Percentiles rank a stretch among this genome's conserved stretches.
Conservation (phyloP, 2,888 invertebrate species). For the Anthoptus insignis region DNA sequence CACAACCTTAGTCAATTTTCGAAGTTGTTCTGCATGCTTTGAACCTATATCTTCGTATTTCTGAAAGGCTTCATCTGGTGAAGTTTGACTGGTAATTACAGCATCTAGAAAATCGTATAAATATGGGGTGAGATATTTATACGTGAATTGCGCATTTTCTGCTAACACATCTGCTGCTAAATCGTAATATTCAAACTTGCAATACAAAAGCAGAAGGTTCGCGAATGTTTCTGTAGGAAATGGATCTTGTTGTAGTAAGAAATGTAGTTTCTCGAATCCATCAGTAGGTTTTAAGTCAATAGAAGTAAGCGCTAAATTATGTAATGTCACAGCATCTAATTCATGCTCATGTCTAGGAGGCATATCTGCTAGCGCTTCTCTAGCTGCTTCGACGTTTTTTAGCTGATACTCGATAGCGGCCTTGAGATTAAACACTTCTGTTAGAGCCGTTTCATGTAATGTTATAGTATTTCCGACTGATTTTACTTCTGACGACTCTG, state of each 20-base stretch:
- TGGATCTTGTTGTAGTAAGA: conserved; percentile 97
- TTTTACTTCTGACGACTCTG: conserved; percentile 96
- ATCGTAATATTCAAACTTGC: conserved; percentile 99
- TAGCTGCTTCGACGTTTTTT: conserved; percentile 92
- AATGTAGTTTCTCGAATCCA: conserved; percentile 95
- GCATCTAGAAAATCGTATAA: conserved; percentile 98
- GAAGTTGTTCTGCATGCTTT: conserved; percentile 95
- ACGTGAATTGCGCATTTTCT: conserved; percentile 98
- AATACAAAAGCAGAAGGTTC: conserved; percentile 97
- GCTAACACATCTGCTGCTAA: conserved; percentile 99
- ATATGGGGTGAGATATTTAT: conserved; percentile 97
- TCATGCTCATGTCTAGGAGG: conserved; percentile 98
- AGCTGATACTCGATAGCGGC: conserved; percentile 99
- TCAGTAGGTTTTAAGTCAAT: conserved; percentile 96
- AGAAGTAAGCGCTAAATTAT: conserved; percentile 97
- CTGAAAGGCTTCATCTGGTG: conserved; percentile 98
- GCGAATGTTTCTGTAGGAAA: conserved; percentile 99
- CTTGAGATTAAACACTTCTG: conserved; percentile 99
- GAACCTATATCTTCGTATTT: conserved; percentile 98
- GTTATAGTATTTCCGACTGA: conserved; percentile 98
- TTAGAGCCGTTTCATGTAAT: conserved; percentile 97
- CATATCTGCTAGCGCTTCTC: conserved; percentile 96
- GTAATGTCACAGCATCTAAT: conserved; percentile 98
- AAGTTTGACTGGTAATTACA: conserved; percentile 98
- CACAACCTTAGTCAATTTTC: conserved; percentile 97